Percentiles rank a stretch among this genome's conserved stretches.
phyloP scores from a whole-genome alignment of 1,140 invertebrate species.

The Lepidurus arcticus region DNA sequence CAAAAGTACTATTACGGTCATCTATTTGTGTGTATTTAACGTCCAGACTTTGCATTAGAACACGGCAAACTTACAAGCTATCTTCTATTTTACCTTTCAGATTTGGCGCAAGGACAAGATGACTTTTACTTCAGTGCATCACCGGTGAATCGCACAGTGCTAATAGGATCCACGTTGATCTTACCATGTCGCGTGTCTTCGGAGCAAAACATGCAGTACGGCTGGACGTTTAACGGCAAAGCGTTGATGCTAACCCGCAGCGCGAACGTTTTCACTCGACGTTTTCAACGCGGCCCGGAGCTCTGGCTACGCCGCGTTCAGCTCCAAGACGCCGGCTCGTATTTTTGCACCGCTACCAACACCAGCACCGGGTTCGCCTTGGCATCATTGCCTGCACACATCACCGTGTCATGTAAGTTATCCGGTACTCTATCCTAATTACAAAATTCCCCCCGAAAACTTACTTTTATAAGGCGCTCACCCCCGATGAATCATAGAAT shows the following conservation, averaged over 20 bases:
- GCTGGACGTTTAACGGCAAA: conserved; percentile 26
- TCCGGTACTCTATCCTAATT: not conserved
- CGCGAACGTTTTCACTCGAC: conserved; percentile 24
- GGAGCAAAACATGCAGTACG: conserved; percentile 23
- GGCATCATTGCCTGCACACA: conserved; percentile 5
- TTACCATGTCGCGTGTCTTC: conserved; percentile 27
- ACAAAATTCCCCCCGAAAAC: not conserved
- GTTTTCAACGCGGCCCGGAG: conserved; percentile 18
- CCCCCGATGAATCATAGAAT: conserved; percentile 6
- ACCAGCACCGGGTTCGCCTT: conserved; percentile 24
- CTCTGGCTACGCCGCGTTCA: conserved; percentile 25
- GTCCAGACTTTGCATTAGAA: no score
- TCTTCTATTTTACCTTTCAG: not conserved
- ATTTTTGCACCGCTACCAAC: conserved; percentile 28
- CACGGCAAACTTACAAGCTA: not conserved
- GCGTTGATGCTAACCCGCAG: not conserved
- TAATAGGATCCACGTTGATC: conserved; percentile 2
- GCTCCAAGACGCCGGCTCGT: conserved; percentile 22
- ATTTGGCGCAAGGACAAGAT: conserved; percentile 22
- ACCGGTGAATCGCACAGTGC: conserved; percentile 24
- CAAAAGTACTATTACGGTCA: no score
- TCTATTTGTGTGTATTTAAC: no score
- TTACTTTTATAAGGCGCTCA: not conserved
- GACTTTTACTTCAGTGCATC: conserved; percentile 28
- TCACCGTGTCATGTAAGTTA: conserved; percentile 27